Evolutionary conservation across 2,888 invertebrate species (phyloP), one percentile per base, ranked within the genome.

Genomic region (Cataglyphis altisquamis): DNA sequence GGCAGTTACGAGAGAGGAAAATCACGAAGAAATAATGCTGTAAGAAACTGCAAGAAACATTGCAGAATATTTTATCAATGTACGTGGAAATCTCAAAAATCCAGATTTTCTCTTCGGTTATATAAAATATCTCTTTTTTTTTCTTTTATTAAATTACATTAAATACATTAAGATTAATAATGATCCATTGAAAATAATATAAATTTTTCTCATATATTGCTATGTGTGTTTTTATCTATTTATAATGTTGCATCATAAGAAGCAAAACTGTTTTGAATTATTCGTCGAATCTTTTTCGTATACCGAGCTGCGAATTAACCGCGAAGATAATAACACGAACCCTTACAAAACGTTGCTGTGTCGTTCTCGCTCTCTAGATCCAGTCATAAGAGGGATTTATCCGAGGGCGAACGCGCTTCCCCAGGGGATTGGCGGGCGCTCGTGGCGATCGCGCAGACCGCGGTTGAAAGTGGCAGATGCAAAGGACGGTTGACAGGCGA

Each of bases 401-500:
- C 55, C 52, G 55, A 55, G 36, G 25, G 75, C 41, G 18, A 52
- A 64, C 36, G 57, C 41, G 15, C 18, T 15, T 68, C 60, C 68
- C 68, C 8, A 45, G 29, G 78, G 70, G 70, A 60, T 25, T 21
- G 77, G n/a, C 78, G 68, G n/a, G 2, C 18, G 52, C 63, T 75
- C 48, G 18, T 64, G 45, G 63, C 45, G 60, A 62, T 80, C 45
- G 78, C 41, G 15, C 57, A 57, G 55, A 57, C 55, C 29, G 39
- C 29, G 66, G 3, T 60, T 39, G 68, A 83, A 64, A 66, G 63
- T 82, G 85, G 80, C 88, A 87, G 89, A 90, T 87, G 90, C 66
- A 82, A 84, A 83, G 83, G 82, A 39, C 82, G 82, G 67, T 88
- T 87, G 89, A 86, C 80, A 82, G 82, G 85, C 88, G 84, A 84